A percentile compares a stretch with the other conserved stretches of the same genome.
These are phyloP conservation scores for Saturnia japonica DNA, from an alignment of 2,888 invertebrate species.

Conservation along the genomic window DNA sequence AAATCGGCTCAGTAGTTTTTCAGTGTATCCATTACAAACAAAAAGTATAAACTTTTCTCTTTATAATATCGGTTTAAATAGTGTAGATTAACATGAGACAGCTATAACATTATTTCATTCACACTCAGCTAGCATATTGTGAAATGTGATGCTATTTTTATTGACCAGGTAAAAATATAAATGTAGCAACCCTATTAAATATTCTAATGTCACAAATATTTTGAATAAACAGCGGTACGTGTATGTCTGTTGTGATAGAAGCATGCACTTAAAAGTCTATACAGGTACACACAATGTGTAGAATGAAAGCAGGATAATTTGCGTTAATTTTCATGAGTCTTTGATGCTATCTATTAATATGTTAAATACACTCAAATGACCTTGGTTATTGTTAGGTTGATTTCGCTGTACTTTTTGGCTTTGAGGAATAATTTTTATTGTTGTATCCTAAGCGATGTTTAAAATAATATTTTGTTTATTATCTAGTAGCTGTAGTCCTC, in stretches of 20 bases:
- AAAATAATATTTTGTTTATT: no score
- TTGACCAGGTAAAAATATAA: not conserved
- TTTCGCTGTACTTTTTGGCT: not conserved
- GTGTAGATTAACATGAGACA: no score
- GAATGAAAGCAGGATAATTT: not conserved
- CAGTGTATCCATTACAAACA: no score
- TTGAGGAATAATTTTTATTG: no score
- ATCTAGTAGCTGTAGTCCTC: no score
- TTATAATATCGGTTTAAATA: no score
- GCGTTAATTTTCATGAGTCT: constrained; percentile 1
- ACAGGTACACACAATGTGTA: not conserved
- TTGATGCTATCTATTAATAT: not conserved
- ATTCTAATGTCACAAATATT: constrained; percentile 9
- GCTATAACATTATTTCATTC: no score
- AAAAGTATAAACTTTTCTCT: no score
- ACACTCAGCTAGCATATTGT: no score
- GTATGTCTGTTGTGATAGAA: not conserved
- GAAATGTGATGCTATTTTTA: not conserved
- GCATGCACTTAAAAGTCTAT: constrained; percentile 10
- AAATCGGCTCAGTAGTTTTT: no score
- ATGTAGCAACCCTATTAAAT: constrained; percentile 1
- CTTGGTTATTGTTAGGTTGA: constrained; percentile 1
- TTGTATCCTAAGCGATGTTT: no score
- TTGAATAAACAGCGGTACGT: constrained; percentile 8
- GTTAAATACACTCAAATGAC: not conserved